Evolutionary conservation across 2,888 invertebrate species (phyloP), one percentile per base, ranked within the genome.

Genomic region (Bombylius major): DNA sequence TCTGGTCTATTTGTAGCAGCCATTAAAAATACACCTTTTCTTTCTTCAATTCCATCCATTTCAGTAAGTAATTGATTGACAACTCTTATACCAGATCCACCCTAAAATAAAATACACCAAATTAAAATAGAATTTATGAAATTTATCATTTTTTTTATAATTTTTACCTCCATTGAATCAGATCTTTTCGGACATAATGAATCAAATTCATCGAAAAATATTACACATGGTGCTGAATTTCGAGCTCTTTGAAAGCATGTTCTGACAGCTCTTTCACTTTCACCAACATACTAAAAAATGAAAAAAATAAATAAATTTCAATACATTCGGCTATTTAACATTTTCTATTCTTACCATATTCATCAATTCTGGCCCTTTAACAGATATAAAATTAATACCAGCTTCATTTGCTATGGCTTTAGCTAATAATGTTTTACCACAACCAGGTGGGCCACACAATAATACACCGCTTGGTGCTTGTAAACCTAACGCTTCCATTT

Each of bases 361-460:
- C 56, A 99, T 78, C 54, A 99, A 75, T 75, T 99, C 99, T 1
- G 99, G 98, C 14, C 99, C 99, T 76, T 98, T 99, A 1, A 99
- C 96, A 8, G 96, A 95, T 65, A 99, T 95, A 66, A 99, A 99
- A 76, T 98, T 99, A 47, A 99, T 91, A 42, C 96, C 96, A 46
- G 97, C 94, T 76, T 99, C 98, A 76, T 98, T 98, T 0, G 99
- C 98, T 46, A 99, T 86, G 33, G 98, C 99, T 78, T 99, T 99
- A 3, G 98, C 99, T 53, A 99, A 75, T 36, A 99, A 77, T 0
- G 99, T 99, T 78, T 99, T 99, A 51, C 91, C 91, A 69, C 91
- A 91, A 54, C 98, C 98, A 6, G 98, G 98, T 7, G 99, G 99
- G 0, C 99, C 98, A 71, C 94, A 97, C 4, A 99, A 77, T 58